phyloP scores from a whole-genome alignment of 2,888 invertebrate genomes.

The Heteromyza rotundicornis region DNA sequence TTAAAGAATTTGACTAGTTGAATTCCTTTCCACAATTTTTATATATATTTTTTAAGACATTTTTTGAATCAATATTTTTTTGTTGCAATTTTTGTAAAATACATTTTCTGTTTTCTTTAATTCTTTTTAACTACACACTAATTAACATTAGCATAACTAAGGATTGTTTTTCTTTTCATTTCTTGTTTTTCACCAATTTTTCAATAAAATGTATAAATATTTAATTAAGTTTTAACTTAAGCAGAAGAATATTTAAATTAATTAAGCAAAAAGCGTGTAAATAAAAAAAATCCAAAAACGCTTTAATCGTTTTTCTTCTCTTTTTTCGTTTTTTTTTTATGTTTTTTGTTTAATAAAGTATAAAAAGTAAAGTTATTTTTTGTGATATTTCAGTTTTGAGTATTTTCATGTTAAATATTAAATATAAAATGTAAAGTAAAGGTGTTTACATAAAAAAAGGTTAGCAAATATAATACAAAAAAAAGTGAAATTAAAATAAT shows the following conservation, averaged over 20 bases:
- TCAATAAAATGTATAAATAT: too few relatives aligned
- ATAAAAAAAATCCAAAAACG: too few relatives aligned
- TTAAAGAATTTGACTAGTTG: slow-evolving; percentile 58
- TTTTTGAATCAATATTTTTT: slow-evolving; percentile 22
- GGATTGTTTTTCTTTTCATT: background rate
- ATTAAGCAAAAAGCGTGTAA: slow-evolving; percentile 11
- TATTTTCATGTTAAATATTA: slow-evolving; percentile 49
- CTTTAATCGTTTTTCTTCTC: slow-evolving; percentile 13
- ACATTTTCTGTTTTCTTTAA: slow-evolving; percentile 27
- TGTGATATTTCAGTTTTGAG: slow-evolving; percentile 58
- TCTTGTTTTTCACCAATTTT: too few relatives aligned
- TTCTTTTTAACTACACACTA: slow-evolving; percentile 40
- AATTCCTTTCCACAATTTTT: slow-evolving; percentile 52
- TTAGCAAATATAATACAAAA: slow-evolving; percentile 18
- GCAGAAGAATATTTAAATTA: background rate
- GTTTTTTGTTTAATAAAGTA: slow-evolving; percentile 13
- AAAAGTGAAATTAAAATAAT: slow-evolving; percentile 30
- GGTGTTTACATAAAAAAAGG: slow-evolving; percentile 17
- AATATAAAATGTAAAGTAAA: too few relatives aligned
- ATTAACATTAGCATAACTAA: slow-evolving; percentile 48
- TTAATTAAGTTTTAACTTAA: background rate
- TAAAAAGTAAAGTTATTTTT: slow-evolving; percentile 34
- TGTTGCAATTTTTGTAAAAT: too few relatives aligned
- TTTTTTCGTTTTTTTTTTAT: background rate
- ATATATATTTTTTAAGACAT: slow-evolving; percentile 9